Evolutionary conservation across 2,113 vertebrate genomes (phyloP).

Genomic region (Neoarius graeffei): DNA sequence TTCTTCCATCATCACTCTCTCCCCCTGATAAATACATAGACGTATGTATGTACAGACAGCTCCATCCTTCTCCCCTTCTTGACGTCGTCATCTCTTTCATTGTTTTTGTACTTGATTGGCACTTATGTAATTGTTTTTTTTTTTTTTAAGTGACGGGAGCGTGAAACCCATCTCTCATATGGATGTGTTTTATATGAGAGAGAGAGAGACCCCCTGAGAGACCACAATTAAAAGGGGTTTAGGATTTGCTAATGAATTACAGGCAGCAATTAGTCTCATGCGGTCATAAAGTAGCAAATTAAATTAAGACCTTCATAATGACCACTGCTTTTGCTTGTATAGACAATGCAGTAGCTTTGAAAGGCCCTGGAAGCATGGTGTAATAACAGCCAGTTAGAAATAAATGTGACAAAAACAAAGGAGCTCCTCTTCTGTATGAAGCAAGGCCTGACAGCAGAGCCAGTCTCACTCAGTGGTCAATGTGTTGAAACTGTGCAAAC

Average conservation of each 20-base stretch:
- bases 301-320: slow-evolving; percentile 10
- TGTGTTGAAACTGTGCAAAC: too few species aligned
- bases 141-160: slow-evolving; percentile 9
- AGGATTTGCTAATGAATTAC: slow-evolving; percentile 53
- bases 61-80: background rate
- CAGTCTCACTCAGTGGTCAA: too few species aligned
- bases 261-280: slow-evolving; percentile 9
- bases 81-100: background rate
- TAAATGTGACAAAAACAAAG: too few species aligned
- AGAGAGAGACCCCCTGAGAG: slow-evolving; percentile 1
- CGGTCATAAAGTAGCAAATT: slow-evolving; percentile 12
- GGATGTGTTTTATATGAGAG: slow-evolving; percentile 6
- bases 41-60: background rate
- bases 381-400: too few species aligned
- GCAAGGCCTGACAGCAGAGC: too few species aligned
- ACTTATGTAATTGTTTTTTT: slow-evolving; percentile 33
- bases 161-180: slow-evolving; percentile 36
- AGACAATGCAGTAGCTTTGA: background rate
- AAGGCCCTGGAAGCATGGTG: too few species aligned
- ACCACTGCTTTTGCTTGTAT: background rate
- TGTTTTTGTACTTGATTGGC: slow-evolving; percentile 28
- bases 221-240: slow-evolving; percentile 48
- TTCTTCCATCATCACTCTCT: background rate
- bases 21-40: too few species aligned
- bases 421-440: too few species aligned